These are phyloP conservation scores for Lacerta viridis DNA, from an alignment of 2,797 vertebrate species.

Conservation along the genomic window DNA sequence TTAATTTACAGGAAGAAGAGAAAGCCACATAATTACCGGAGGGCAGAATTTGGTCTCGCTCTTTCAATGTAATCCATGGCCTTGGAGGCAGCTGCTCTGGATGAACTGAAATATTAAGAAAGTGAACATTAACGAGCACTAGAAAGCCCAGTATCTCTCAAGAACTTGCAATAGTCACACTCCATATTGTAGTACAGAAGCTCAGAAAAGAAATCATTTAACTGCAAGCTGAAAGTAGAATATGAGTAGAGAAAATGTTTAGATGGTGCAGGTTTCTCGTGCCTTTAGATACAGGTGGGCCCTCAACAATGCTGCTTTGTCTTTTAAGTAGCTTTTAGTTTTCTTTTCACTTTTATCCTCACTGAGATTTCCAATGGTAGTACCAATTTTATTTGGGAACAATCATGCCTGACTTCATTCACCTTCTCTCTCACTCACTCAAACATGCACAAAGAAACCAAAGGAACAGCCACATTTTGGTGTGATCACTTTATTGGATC, in stretches of 20 bases:
- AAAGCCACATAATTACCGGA: slow-evolving; percentile 85
- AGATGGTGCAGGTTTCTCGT: not conserved
- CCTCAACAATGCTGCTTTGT: too few relatives aligned
- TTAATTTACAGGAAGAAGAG: not conserved
- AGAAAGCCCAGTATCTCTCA: not conserved
- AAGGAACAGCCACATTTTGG: not conserved
- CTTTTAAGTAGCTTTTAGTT: not conserved
- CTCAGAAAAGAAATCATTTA: not conserved
- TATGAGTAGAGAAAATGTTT: not conserved
- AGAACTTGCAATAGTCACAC: slow-evolving; percentile 13
- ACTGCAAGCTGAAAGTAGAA: accelerated
- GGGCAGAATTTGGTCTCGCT: slow-evolving; percentile 94
- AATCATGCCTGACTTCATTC: not conserved
- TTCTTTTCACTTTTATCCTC: not conserved
- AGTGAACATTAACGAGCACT: slow-evolving; percentile 33
- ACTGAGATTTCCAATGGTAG: not conserved
- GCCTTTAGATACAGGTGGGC: not conserved
- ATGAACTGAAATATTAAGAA: slow-evolving; percentile 85
- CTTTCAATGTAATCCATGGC: slow-evolving; percentile 97
- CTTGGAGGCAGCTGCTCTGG: slow-evolving; percentile 99
- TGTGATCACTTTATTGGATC: not conserved
- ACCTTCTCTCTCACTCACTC: not conserved
- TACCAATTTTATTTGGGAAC: not conserved
- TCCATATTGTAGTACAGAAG: not conserved
- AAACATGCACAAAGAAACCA: too few relatives aligned